phyloP scores from a whole-genome alignment of 2,888 invertebrate genomes.

The Macaria liturata region DNA sequence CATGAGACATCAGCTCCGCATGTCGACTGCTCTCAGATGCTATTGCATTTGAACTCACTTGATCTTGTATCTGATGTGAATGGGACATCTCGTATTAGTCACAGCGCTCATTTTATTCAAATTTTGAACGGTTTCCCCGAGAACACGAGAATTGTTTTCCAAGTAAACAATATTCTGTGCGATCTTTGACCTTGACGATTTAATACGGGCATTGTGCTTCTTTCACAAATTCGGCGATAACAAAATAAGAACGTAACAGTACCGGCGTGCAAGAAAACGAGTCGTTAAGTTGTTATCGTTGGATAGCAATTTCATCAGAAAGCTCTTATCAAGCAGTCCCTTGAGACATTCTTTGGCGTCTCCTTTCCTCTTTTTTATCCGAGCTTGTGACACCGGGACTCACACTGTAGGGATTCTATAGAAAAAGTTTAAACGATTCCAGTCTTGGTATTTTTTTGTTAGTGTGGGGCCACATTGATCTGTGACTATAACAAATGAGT shows the following conservation, averaged over 20 bases:
- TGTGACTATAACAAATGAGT: slow-evolving; percentile 35
- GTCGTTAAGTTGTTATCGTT: slow-evolving; percentile 11
- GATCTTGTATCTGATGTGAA: slow-evolving; percentile 43
- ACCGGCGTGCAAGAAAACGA: slow-evolving; percentile 6
- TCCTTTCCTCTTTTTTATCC: slow-evolving; percentile 7
- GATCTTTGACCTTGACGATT: slow-evolving; percentile 16
- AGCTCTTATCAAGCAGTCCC: slow-evolving; percentile 7
- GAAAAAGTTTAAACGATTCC: slow-evolving; percentile 11
- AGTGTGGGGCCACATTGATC: slow-evolving; percentile 33
- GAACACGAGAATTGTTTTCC: slow-evolving; percentile 8
- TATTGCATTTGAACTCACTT: slow-evolving; percentile 45
- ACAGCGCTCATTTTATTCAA: slow-evolving; percentile 28
- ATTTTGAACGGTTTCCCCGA: slow-evolving; percentile 14
- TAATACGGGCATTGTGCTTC: slow-evolving; percentile 12
- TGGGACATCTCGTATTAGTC: slow-evolving; percentile 30
- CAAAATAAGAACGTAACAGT: slow-evolving; percentile 15
- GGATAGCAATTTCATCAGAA: slow-evolving; percentile 5
- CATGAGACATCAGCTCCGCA: slow-evolving; percentile 39
- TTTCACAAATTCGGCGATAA: slow-evolving; percentile 10
- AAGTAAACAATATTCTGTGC: slow-evolving; percentile 14
- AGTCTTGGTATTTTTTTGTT: not conserved
- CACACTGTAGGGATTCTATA: slow-evolving; percentile 13
- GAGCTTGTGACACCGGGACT: slow-evolving; percentile 10
- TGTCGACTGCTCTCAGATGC: slow-evolving; percentile 36
- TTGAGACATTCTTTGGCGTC: slow-evolving; percentile 14